Conservation (phyloP, 2,797 vertebrate species). For the Silurus aristotelis region DNA sequence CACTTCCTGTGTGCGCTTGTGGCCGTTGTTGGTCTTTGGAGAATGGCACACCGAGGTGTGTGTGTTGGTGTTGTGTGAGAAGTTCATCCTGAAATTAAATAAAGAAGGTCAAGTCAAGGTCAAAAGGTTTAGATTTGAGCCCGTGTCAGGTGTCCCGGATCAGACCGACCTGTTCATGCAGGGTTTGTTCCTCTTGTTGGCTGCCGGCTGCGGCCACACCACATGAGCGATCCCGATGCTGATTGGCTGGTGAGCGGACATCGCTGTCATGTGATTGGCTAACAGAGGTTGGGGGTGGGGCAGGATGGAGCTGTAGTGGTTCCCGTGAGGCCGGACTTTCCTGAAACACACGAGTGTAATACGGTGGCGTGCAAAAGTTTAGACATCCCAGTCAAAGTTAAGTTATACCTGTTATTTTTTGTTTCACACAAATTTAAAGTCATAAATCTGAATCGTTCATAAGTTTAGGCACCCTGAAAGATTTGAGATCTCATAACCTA, state of each 20-base stretch:
- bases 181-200: slow-evolving; percentile 89
- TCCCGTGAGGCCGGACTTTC: slow-evolving; percentile 92
- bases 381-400: too few species aligned
- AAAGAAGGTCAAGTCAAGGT: background rate
- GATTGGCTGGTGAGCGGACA: slow-evolving; percentile 94
- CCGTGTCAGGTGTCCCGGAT: accelerated
- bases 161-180: slow-evolving; percentile 87
- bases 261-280: slow-evolving; percentile 90
- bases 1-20: slow-evolving; percentile 81
- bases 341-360: slow-evolving; percentile 66
- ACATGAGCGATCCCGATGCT: slow-evolving; percentile 97
- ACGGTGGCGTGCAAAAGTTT: too few species aligned
- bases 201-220: slow-evolving; percentile 93
- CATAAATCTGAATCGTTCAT: too few species aligned
- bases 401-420: too few species aligned
- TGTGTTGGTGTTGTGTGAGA: slow-evolving; percentile 85
- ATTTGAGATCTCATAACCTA: too few species aligned
- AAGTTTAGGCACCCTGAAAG: too few species aligned
- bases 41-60: slow-evolving; percentile 87
- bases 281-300: slow-evolving; percentile 91
- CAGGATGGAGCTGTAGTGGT: slow-evolving; percentile 92
- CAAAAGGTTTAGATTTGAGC: background rate
- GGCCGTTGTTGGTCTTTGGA: slow-evolving; percentile 88
- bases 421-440: too few species aligned
- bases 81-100: slow-evolving; percentile 77